Conservation (phyloP, 2,797 vertebrate genomes). For the Manis pentadactyla region DNA sequence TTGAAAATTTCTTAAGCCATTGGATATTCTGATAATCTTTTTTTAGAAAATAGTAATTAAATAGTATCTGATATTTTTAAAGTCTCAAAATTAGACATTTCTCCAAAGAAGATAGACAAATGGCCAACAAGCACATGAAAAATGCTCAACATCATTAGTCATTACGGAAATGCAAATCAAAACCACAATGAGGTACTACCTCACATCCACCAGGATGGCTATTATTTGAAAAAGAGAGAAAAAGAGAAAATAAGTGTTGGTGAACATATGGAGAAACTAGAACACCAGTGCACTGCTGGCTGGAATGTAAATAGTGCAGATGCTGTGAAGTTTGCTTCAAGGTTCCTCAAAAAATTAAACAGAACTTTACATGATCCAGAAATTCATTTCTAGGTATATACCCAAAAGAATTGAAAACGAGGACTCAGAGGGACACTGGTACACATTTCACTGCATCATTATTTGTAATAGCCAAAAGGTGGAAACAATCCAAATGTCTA, state of each 20-base stretch:
- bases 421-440: neutral
- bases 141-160: neutral
- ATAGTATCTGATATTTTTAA: conserved; percentile 37
- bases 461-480: neutral
- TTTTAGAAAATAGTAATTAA: neutral
- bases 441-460: neutral
- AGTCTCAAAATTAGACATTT: conserved; percentile 46
- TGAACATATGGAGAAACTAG: neutral
- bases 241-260: neutral
- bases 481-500: conserved; percentile 11
- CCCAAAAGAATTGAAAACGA: neutral
- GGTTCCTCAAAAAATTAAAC: neutral
- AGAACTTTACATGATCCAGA: neutral
- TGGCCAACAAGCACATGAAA: conserved; percentile 18
- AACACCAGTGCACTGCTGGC: neutral
- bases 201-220: neutral
- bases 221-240: neutral
- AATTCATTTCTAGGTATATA: neutral
- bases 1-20: conserved; percentile 2
- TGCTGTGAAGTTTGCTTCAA: neutral
- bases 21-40: neutral
- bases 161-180: conserved; percentile 11
- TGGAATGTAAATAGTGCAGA: neutral
- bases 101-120: neutral
- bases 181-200: conserved; percentile 4